These are phyloP conservation scores for Zosterops japonicus DNA, from an alignment of 2,113 vertebrate species.

Conservation along the genomic window DNA sequence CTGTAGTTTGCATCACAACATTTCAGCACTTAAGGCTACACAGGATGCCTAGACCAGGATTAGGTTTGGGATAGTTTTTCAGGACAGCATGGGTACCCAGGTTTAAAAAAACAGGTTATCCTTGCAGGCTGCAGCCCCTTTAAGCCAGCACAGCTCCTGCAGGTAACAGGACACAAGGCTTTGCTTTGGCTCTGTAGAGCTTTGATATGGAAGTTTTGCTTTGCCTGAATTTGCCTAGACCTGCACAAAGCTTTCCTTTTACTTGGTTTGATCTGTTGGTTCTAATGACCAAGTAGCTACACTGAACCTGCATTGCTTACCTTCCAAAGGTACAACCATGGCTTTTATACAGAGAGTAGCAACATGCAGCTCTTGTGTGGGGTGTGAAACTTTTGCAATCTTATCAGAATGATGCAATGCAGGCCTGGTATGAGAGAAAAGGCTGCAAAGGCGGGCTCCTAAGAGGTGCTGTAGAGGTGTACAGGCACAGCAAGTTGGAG, in stretches of 20 bases:
- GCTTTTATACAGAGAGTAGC: background rate
- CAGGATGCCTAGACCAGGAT: background rate
- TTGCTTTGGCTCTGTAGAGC: background rate
- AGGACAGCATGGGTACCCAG: background rate
- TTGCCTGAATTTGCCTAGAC: background rate
- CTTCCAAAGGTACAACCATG: background rate
- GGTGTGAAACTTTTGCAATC: rapidly evolving
- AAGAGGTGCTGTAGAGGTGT: background rate
- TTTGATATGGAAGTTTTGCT: background rate
- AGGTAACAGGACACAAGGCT: background rate
- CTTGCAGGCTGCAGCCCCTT: rapidly evolving
- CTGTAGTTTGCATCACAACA: rapidly evolving
- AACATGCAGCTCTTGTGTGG: background rate
- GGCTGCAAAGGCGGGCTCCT: background rate
- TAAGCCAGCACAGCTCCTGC: background rate
- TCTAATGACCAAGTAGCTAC: background rate
- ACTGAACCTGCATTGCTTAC: background rate
- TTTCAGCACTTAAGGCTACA: background rate
- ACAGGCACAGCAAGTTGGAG: background rate
- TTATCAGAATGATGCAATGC: background rate
- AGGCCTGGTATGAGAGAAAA: background rate
- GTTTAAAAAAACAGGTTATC: background rate
- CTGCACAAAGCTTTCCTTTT: background rate
- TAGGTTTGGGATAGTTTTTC: background rate
- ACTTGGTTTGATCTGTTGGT: background rate